These are phyloP conservation scores for Erpobdella octoculata DNA, from an alignment of 2,888 invertebrate species.

Conservation along the genomic window DNA sequence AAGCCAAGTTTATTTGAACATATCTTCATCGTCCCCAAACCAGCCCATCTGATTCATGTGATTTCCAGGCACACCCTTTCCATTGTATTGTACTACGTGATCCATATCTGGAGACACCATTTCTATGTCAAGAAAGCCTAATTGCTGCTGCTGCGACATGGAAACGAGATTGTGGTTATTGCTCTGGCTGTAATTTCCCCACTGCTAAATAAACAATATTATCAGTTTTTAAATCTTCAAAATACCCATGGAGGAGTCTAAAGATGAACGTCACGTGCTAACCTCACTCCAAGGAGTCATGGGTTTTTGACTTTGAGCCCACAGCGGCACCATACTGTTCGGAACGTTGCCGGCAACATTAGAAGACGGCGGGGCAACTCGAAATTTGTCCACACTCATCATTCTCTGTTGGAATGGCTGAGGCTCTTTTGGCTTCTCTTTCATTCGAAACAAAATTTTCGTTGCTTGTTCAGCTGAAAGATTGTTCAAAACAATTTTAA, in stretches of 20 bases:
- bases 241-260: no score
- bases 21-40: not conserved
- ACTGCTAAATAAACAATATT: no score
- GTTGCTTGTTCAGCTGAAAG: not conserved
- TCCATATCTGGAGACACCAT: not conserved
- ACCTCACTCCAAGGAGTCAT: slow-evolving; percentile 3
- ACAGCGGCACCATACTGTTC: not conserved
- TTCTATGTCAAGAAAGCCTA: not conserved
- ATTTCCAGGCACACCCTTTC: not conserved
- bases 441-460: not conserved
- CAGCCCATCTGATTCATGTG: slow-evolving; percentile 5
- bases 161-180: not conserved
- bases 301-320: no score
- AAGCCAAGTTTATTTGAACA: no score
- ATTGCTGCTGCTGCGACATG: not conserved
- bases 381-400: not conserved
- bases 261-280: not conserved
- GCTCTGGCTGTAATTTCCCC: not conserved
- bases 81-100: not conserved
- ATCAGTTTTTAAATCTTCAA: no score
- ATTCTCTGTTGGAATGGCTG: slow-evolving; percentile 3
- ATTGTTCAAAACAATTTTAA: not conserved
- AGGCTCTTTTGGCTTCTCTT: not conserved
- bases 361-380: not conserved
- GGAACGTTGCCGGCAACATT: not conserved